Evolutionary conservation across 35 echinoderm and acorn worm species (phyloP), one percentile per base, ranked within the genome.

Genomic region (Chiridota heheva): DNA sequence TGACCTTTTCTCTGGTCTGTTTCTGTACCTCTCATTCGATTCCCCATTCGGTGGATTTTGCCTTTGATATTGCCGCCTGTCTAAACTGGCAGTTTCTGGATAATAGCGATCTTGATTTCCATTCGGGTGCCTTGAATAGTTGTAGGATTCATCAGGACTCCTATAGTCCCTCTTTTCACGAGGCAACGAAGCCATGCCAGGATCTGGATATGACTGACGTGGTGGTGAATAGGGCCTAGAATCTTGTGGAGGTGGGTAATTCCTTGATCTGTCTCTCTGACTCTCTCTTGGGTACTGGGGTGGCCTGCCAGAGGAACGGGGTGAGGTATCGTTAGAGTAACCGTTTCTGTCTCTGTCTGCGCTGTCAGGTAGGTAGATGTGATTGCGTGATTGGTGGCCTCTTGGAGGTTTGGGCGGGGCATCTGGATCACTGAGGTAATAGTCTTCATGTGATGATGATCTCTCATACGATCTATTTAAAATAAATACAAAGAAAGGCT

Each of bases 401-500:
- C 75, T 62, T 60, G 75, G 75, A 25, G 75, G 75, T 22, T 78
- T 78, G 28, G 75, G 75, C 35, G 75, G 75, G 10, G 75, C 75
- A 60, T 5, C 36, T 6, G 56, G 75, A 22, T 78, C 75, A 40
- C 25, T 36, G n/a, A 38, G 75, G 46, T 78, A 78, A n/a, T n/a
- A n/a, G n/a, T n/a, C n/a, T n/a, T n/a, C n/a, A n/a, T n/a, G n/a
- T n/a, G n/a, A n/a, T n/a, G n/a, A n/a, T n/a, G n/a, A n/a, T n/a
- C n/a, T n/a, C n/a, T n/a, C n/a, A n/a, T n/a, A n/a, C n/a, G n/a
- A n/a, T n/a, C n/a, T n/a, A n/a, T n/a, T n/a, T n/a, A n/a, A n/a
- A n/a, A n/a, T n/a, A n/a, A n/a, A n/a, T n/a, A n/a, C n/a, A n/a
- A n/a, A n/a, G n/a, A n/a, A n/a, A n/a, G n/a, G n/a, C n/a, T n/a